Percentiles rank a stretch among this genome's conserved stretches.
Evolutionary conservation across 30 jellyfish, hydroid and myxozoan species (phyloP).

Genomic region (Aurelia coerulea): DNA sequence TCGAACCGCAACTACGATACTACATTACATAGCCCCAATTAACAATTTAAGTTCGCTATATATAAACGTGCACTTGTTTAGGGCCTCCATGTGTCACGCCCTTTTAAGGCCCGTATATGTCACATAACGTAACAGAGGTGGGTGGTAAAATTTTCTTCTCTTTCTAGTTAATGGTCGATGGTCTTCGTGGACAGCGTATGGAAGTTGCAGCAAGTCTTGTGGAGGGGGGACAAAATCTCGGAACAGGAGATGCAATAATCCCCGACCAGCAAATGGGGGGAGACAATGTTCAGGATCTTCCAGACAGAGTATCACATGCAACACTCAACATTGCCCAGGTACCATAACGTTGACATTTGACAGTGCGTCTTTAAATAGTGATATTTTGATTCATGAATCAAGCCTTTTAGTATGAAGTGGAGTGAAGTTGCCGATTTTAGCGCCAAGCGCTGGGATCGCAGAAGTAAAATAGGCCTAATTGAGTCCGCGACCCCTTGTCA

Average conservation of each 20-base stretch:
- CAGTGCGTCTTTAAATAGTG: background rate
- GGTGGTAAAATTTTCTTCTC: too few relatives aligned
- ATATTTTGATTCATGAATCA: too few relatives aligned
- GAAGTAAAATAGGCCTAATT: too few relatives aligned
- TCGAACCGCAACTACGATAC: too few relatives aligned
- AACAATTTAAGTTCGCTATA: too few relatives aligned
- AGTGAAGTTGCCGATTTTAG: background rate
- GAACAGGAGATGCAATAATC: background rate
- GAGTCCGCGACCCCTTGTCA: too few relatives aligned
- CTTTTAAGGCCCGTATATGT: too few relatives aligned
- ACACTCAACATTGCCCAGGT: conserved; percentile 14
- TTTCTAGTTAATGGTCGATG: background rate
- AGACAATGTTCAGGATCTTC: background rate
- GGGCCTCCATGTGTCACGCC: too few relatives aligned
- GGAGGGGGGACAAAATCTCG: conserved; percentile 15
- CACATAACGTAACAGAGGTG: too few relatives aligned
- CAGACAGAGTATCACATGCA: background rate
- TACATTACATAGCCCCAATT: too few relatives aligned
- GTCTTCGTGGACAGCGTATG: background rate
- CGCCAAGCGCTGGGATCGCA: too few relatives aligned
- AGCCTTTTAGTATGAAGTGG: background rate
- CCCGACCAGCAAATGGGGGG: conserved; percentile 2
- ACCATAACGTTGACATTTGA: background rate
- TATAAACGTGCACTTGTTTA: too few relatives aligned
- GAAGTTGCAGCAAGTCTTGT: conserved; percentile 2